Base-by-base conservation (phyloP, 2,888 invertebrate species). In the Patella pellucida region DNA sequence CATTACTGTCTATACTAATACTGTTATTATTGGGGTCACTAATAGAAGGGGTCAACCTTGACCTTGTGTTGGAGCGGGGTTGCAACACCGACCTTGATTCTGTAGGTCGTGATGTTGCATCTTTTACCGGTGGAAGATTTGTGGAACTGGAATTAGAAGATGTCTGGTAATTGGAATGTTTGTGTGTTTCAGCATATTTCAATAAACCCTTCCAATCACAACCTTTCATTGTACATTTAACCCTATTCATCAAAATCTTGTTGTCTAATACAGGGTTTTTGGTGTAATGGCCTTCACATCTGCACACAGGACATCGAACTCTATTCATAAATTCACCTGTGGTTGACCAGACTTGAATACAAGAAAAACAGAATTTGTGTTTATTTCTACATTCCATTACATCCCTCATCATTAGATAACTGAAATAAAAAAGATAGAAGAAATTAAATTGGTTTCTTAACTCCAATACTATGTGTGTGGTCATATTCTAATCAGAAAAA, bases 261-360 rank as follows among this genome's bases (percentile, higher is more conserved):
- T 81, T 79, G 75, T 88, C 86, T 3, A 88, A 76, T 12, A 83
- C 85, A 23, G 81, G 76, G 76, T 85, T 81, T 27, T 82, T 79
- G 16, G 78, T 76, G 80, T 89, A 89, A 52, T 81, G 71, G 12
- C 87, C 83, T 7, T 83, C 85, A 72, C 83, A 71, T 50, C 89
- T 79, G 78, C 90, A 90, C n/a, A 89, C 86, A 16, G 90, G 90
- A 76, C 90, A 90, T 69, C 86, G 83, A 50, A 86, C 79, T 71
- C 88, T 86, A 78, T 89, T 89, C 27, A 84, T 81, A 54, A 84
- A 83, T 72, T 85, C 84, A n/a, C 86, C 88, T 52, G 88, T 89
- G 3, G 89, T 85, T 15, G 88, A 86, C 90, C 90, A 90, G 51
- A 89, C 88, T 68, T 86, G 86, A 51, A 89, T 85, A 76, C 90